A percentile compares a stretch with the other conserved stretches of the same genome.
Conservation (phyloP, 2,113 vertebrate species). For the Uria lomvia region DNA sequence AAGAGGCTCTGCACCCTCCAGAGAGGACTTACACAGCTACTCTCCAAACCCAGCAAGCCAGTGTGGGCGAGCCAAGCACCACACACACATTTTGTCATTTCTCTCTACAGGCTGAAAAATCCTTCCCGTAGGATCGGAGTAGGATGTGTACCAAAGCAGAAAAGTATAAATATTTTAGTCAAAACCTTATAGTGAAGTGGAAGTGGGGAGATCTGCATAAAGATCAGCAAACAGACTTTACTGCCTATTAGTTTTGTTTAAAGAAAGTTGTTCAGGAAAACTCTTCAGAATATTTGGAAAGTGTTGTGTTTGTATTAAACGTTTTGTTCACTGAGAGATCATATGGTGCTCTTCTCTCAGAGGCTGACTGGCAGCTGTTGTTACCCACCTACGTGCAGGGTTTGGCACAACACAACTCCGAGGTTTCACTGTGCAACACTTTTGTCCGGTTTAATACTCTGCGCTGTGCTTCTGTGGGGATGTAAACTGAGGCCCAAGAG, state of each 20-base stretch:
- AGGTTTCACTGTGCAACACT: background rate
- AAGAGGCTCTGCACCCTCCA: background rate
- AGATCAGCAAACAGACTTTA: conserved; percentile 30
- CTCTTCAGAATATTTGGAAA: conserved; percentile 3
- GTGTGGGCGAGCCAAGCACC: background rate
- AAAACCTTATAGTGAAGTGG: conserved; percentile 4
- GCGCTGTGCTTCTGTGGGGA: background rate
- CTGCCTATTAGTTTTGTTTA: conserved; percentile 22
- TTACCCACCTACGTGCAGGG: background rate
- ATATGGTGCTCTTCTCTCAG: background rate
- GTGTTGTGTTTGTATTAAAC: conserved; percentile 33
- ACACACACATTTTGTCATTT: background rate
- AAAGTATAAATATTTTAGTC: conserved; percentile 60
- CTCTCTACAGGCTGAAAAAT: background rate
- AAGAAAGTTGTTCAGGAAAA: conserved; percentile 12
- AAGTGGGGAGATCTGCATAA: conserved; percentile 36
- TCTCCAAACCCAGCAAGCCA: background rate
- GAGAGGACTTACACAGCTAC: background rate
- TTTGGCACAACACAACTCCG: background rate
- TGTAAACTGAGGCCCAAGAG: background rate
- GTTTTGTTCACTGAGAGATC: conserved; percentile 36
- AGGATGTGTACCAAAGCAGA: conserved; percentile 39
- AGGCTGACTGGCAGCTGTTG: conserved; percentile 31
- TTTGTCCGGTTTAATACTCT: background rate
- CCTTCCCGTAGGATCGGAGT: background rate